Evolutionary conservation across 2,113 vertebrate genomes (phyloP).

Genomic region (Penelope pileata): DNA sequence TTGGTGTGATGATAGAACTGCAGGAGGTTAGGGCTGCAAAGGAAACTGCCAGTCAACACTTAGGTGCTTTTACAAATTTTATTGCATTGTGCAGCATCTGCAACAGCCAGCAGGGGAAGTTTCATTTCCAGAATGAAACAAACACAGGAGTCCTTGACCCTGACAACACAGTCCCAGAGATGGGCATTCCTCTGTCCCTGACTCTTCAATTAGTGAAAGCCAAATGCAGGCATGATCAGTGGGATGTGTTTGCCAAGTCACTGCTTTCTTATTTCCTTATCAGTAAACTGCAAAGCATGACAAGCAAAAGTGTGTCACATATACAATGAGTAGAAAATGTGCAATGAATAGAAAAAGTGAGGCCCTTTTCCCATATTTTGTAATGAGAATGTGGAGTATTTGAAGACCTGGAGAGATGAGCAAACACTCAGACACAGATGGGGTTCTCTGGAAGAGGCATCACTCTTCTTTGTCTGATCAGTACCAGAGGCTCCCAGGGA

Average conservation of each 20-base stretch:
- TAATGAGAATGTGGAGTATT: not conserved
- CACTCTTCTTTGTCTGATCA: not conserved
- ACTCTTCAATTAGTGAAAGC: not conserved
- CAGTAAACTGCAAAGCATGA: not conserved
- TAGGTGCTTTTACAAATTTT: not conserved
- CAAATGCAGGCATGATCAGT: not conserved
- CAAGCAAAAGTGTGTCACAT: not conserved
- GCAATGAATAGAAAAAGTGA: not conserved
- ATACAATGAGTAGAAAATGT: not conserved
- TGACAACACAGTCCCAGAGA: not conserved
- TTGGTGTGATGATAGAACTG: not conserved
- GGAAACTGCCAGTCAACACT: not conserved
- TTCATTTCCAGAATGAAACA: not conserved
- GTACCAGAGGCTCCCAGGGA: not conserved
- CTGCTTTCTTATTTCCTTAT: not conserved
- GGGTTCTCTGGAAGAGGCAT: not conserved
- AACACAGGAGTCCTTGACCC: not conserved
- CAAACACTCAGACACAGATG: not conserved
- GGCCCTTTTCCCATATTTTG: not conserved
- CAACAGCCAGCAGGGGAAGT: not conserved
- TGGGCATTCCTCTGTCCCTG: not conserved
- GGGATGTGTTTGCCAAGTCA: not conserved
- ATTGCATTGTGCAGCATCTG: not conserved
- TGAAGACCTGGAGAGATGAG: not conserved
- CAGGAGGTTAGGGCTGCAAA: not conserved